Base-by-base conservation (phyloP, 2,113 vertebrate genomes). In the Numenius arquata region DNA sequence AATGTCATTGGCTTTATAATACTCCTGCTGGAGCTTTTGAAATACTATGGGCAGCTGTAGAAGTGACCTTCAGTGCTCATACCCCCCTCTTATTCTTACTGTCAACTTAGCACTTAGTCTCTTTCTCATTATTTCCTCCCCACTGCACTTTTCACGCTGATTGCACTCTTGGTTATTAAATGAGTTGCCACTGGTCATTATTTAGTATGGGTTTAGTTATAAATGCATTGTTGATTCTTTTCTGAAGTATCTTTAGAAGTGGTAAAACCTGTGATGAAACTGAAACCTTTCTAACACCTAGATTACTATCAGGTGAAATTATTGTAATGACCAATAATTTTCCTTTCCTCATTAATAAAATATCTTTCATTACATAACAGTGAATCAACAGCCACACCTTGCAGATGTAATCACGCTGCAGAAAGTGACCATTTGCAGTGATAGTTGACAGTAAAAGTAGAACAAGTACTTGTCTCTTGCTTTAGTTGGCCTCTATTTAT, bases 331-430 rank as follows among this genome's bases (percentile, higher is more conserved):
- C 5, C 5, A 41, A 5, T 62, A 77, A 58, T 22, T 85, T 30
- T 29, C 12, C 17, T 87, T 84, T 74, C 12, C 15, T 53, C 40
- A 11, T 47, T 56, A 70, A 34, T 40, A 40, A 52, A 70, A 30
- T 41, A 13, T n/a, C 11, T 71, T 77, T 55, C 14, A 12, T 65
- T 41, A 27, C 14, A 3, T 34, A 43, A 9, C 6, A 30, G 5
- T 34, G 40, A 67, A 38, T 40, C 38, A 77, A 41, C 11, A 71
- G 45, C 26, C n/a, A 50, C 20, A 34, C 15, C 59, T 66, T 26
- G 2, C 45, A 66, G 47, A 45, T 38, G 6, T 5, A 34, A 41
- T 34, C 27, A 10, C 0, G 0, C 19, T 53, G 11, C n/a, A n/a
- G 61, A 48, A 74, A 29, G 19, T 10, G 50, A 25, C 9, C 0